Percentiles rank a stretch among this genome's conserved stretches.
Evolutionary conservation across 2,113 vertebrate species (phyloP).

Genomic region (Ailuropoda melanoleuca): DNA sequence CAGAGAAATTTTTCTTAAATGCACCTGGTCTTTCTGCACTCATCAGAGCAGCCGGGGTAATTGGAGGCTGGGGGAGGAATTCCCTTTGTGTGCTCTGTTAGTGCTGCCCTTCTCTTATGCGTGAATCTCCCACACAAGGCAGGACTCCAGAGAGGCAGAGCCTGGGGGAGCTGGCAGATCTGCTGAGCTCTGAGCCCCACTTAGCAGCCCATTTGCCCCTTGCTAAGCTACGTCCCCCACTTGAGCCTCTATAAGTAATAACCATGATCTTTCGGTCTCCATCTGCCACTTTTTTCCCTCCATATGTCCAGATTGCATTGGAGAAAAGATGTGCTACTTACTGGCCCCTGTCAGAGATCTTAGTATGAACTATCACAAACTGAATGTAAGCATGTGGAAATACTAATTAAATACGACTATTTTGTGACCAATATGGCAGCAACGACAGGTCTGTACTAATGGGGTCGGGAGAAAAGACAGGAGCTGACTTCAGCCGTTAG

Average conservation of each 20-base stretch:
- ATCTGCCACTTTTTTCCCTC: not conserved
- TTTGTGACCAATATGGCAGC: not conserved
- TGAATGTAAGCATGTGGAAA: not conserved
- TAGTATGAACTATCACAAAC: not conserved
- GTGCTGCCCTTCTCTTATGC: not conserved
- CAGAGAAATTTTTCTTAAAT: not conserved
- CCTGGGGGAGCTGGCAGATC: not conserved
- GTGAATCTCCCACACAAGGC: fast-evolving
- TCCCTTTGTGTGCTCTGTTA: fast-evolving
- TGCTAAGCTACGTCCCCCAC: not conserved
- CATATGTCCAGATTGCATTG: not conserved
- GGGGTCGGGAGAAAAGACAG: not conserved
- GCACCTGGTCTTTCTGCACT: not conserved
- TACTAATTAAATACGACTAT: not conserved
- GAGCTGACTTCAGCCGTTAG: not conserved
- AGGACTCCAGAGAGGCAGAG: not conserved
- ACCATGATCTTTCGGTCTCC: not conserved
- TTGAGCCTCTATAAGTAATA: not conserved
- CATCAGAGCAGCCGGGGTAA: not conserved
- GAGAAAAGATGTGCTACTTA: not conserved
- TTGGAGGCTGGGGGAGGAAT: not conserved
- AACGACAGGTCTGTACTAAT: not conserved
- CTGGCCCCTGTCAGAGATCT: not conserved
- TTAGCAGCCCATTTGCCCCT: not conserved
- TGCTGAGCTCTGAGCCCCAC: not conserved